Evolutionary conservation across 2,797 vertebrate genomes (phyloP).

Genomic region (Anolis apletophallus): DNA sequence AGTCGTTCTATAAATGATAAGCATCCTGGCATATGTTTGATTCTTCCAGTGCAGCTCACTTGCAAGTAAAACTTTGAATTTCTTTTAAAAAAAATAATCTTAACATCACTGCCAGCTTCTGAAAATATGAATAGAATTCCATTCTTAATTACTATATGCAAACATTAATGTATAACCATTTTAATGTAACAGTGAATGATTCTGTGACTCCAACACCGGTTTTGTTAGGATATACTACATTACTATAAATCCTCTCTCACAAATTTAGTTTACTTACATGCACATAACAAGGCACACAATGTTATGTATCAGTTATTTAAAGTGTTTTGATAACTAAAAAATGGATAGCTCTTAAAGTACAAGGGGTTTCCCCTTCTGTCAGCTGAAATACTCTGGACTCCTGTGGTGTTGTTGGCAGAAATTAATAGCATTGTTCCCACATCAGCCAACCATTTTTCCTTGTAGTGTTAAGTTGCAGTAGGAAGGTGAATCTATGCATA

Average conservation of each 20-base stretch:
- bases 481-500: conserved; percentile 44
- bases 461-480: conserved; percentile 40
- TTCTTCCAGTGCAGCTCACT: background rate
- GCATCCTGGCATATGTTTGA: background rate
- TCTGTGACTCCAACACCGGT: background rate
- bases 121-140: background rate
- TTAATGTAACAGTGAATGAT: background rate
- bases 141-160: conserved; percentile 10
- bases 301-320: conserved; percentile 1
- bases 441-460: conserved; percentile 40
- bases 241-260: background rate
- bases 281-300: background rate
- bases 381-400: conserved; percentile 35
- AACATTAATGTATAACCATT: conserved; percentile 38
- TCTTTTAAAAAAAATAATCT: background rate
- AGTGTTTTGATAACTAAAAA: conserved; percentile 12
- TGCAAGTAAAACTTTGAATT: background rate
- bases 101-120: background rate
- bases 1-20: too few relatives aligned
- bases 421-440: conserved; percentile 39
- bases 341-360: conserved; percentile 17
- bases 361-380: conserved; percentile 29
- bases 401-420: conserved; percentile 28
- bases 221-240: background rate
- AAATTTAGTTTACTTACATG: background rate